Evolutionary conservation across 2,113 vertebrate species (phyloP).

Genomic region (Sprattus sprattus): DNA sequence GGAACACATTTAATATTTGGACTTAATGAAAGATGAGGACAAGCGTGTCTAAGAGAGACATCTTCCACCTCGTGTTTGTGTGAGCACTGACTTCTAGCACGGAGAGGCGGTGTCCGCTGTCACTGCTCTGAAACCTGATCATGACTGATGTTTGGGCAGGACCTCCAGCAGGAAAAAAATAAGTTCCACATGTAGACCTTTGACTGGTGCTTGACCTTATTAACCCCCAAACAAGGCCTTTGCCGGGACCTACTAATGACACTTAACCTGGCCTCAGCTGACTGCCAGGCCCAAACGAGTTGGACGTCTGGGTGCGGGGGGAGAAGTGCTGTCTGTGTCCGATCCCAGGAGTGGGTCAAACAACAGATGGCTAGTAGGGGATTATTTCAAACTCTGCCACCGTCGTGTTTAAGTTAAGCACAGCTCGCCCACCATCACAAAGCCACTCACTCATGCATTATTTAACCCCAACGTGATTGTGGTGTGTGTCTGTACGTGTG

Average conservation of each 20-base stretch:
- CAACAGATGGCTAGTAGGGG: constrained; percentile 62
- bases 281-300: constrained; percentile 61
- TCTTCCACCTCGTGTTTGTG: background rate
- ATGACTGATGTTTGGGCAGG: constrained; percentile 53
- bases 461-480: background rate
- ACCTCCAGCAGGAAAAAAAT: constrained; percentile 60
- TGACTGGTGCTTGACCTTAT: constrained; percentile 68
- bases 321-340: background rate
- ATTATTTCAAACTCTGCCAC: constrained; percentile 53
- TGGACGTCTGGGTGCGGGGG: constrained; percentile 43
- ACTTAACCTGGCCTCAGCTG: constrained; percentile 38
- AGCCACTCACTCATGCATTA: constrained; percentile 25
- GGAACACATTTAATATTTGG: background rate
- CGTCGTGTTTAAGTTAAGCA: constrained; percentile 54
- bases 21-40: background rate
- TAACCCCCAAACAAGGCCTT: constrained; percentile 73
- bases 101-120: constrained; percentile 22
- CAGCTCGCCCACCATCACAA: constrained; percentile 20
- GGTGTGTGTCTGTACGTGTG: constrained; percentile 6
- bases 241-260: constrained; percentile 54
- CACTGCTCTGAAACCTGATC: constrained; percentile 55
- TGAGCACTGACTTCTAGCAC: background rate
- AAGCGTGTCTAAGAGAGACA: background rate
- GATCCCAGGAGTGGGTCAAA: constrained; percentile 64
- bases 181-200: constrained; percentile 76